Percentiles rank a stretch among this genome's conserved stretches.
Evolutionary conservation across 2,888 invertebrate species (phyloP).

Genomic region (Melinaea menophilus): DNA sequence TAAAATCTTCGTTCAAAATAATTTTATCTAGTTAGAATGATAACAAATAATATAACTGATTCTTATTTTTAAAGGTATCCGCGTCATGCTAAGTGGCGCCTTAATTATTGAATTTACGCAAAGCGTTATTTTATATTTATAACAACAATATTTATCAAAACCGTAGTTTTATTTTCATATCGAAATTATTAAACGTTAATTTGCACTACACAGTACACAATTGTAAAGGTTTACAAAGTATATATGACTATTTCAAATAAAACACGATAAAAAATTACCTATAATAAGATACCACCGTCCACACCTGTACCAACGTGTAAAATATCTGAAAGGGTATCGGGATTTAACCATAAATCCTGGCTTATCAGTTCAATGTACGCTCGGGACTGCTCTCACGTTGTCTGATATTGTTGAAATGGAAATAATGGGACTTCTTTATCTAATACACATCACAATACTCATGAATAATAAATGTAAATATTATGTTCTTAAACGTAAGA

Average conservation of each 20-base stretch:
- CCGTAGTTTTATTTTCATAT: too few relatives aligned
- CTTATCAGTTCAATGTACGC: slow-evolving; percentile 10
- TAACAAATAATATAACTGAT: too few relatives aligned
- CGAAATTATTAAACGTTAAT: too few relatives aligned
- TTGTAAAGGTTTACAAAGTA: too few relatives aligned
- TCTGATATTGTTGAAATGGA: slow-evolving; percentile 16
- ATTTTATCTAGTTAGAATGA: background rate
- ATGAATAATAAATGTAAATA: background rate
- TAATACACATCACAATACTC: background rate
- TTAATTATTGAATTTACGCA: too few relatives aligned
- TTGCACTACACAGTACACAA: too few relatives aligned
- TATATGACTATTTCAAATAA: too few relatives aligned
- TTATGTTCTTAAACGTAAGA: background rate
- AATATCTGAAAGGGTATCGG: slow-evolving; percentile 8
- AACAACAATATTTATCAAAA: too few relatives aligned
- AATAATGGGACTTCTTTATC: slow-evolving; percentile 7
- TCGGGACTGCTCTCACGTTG: slow-evolving; percentile 5
- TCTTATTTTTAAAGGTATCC: too few relatives aligned
- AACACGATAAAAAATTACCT: background rate
- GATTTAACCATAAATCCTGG: slow-evolving; percentile 11
- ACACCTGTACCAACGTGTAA: slow-evolving; percentile 2
- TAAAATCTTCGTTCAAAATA: background rate
- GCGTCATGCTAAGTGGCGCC: too few relatives aligned
- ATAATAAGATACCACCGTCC: slow-evolving; percentile 1
- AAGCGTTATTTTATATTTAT: too few relatives aligned